Percentiles rank a stretch among this genome's conserved stretches.
phyloP scores from a whole-genome alignment of 2,888 invertebrate genomes.

The Chelonus formosanus region DNA sequence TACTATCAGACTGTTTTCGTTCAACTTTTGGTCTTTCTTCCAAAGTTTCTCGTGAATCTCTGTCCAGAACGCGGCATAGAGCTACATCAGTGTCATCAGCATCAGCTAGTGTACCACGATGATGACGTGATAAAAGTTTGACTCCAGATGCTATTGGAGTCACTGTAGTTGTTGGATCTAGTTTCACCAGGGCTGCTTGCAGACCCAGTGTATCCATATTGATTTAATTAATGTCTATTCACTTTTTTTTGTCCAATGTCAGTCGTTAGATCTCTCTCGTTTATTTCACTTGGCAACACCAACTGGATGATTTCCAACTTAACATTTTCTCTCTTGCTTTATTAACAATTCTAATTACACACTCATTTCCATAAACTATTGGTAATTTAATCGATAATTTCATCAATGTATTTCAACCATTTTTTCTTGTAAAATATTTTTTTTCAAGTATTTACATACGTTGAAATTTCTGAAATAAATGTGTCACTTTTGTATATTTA shows the following conservation, averaged over 20 bases:
- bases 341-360: no score
- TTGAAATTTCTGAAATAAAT: no score
- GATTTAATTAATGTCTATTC: constrained; percentile 13
- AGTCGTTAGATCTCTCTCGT: neutral
- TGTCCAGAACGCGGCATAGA: constrained; percentile 43
- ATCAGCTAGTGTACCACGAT: constrained; percentile 40
- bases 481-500: no score
- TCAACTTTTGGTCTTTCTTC: constrained; percentile 19
- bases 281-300: neutral
- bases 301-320: neutral
- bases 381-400: no score
- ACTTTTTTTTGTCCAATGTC: constrained; percentile 3
- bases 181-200: constrained; percentile 61
- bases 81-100: constrained; percentile 52
- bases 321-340: no score
- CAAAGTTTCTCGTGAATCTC: neutral
- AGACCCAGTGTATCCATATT: constrained; percentile 60
- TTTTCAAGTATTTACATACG: no score
- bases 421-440: no score
- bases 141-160: constrained; percentile 57
- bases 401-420: no score
- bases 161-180: constrained; percentile 62
- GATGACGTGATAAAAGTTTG: constrained; percentile 49
- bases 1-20: neutral
- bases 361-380: no score